Conservation (phyloP, 2,797 vertebrate genomes). For the Falco novaeseelandiae region DNA sequence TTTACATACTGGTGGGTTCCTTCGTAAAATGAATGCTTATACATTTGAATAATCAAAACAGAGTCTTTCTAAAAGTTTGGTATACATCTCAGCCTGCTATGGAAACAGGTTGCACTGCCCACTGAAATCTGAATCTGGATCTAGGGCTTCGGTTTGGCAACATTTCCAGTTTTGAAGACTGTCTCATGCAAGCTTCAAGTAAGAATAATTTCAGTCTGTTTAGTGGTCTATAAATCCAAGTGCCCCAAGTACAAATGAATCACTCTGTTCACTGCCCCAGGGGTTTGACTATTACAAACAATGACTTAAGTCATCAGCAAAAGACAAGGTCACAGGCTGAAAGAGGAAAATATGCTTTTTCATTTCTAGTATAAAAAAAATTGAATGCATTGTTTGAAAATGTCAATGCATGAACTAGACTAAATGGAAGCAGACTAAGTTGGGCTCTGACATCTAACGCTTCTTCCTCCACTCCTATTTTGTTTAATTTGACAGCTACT, state of each 20-base stretch:
- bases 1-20: not conserved
- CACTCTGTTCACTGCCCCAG: conserved; percentile 61
- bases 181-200: conserved; percentile 44
- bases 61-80: not conserved
- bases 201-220: conserved; percentile 63
- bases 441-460: conserved; percentile 38
- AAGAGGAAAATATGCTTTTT: conserved; percentile 66
- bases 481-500: conserved; percentile 57
- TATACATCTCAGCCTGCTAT: not conserved
- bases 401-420: conserved; percentile 57
- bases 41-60: conserved; percentile 17
- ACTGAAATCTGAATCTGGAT: conserved; percentile 6
- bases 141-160: not conserved
- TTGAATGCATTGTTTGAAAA: conserved; percentile 65
- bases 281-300: conserved; percentile 63
- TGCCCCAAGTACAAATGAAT: conserved; percentile 64
- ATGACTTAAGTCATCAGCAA: conserved; percentile 69
- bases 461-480: conserved; percentile 37
- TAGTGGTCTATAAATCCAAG: conserved; percentile 61
- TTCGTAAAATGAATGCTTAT: not conserved
- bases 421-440: conserved; percentile 59
- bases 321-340: conserved; percentile 45
- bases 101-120: conserved; percentile 34
- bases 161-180: conserved; percentile 36
- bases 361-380: conserved; percentile 60